Conservation (phyloP, 1,140 invertebrate genomes). For the Papilio xuthus region DNA sequence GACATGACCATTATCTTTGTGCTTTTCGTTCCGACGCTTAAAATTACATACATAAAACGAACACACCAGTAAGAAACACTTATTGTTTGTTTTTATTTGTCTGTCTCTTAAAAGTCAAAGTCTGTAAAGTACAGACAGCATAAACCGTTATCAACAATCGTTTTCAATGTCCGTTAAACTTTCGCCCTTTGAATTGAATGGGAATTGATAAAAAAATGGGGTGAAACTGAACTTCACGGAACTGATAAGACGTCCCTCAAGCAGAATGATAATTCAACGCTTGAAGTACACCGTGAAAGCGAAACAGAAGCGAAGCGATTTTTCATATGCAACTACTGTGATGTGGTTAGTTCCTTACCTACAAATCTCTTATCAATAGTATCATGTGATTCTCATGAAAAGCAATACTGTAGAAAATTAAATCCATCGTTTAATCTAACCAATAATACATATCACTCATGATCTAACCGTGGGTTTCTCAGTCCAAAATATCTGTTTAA, state of each 20-base stretch:
- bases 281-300: not conserved
- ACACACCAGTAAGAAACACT: too few species aligned
- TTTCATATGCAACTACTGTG: not conserved
- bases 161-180: slow-evolving; percentile 29
- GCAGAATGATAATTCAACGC: not conserved
- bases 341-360: too few species aligned
- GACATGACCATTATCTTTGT: too few species aligned
- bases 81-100: too few species aligned
- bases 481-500: too few species aligned
- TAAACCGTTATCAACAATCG: not conserved
- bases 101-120: not conserved
- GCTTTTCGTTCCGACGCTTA: too few species aligned
- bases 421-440: too few species aligned
- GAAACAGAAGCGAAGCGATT: not conserved
- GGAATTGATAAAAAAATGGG: slow-evolving; percentile 29
- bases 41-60: too few species aligned
- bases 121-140: not conserved
- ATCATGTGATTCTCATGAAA: not conserved
- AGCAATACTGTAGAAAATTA: too few species aligned
- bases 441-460: too few species aligned
- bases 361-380: not conserved
- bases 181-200: slow-evolving; percentile 22
- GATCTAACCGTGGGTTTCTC: too few species aligned
- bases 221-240: slow-evolving; percentile 8
- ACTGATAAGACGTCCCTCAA: slow-evolving; percentile 7